Base-by-base conservation (phyloP, 2,113 vertebrate species). In the Poeciliopsis retropinna region DNA sequence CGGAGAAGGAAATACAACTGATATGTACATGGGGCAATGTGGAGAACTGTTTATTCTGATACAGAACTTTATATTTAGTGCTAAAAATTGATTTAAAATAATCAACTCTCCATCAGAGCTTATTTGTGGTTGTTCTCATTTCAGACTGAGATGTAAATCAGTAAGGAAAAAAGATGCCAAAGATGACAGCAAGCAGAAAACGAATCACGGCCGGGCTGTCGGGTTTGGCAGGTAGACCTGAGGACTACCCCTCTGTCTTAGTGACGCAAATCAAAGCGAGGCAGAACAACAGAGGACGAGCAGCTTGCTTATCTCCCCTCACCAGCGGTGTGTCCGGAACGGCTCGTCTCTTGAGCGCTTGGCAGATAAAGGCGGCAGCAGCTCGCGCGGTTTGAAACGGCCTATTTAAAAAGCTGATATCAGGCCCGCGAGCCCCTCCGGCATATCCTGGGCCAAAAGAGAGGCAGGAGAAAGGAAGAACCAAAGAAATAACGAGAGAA, bases 221-320 rank as follows among this genome's bases (percentile, higher is more conserved):
- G 47, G 74, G 39, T 72, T 67, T 86, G 79, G 74, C 87, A 88
- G 86, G 83, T 84, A 74, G 67, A 89, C 77, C 79, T 34, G 71
- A 80, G 82, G 85, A 66, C 70, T 73, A 70, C 83, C 82, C 81
- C 88, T 89, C 78, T 27, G 63, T 70, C 78, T 25, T 66, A 57
- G 67, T 84, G 84, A 89, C 14, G 80, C 79, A 85, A 30, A 54
- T 69, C 47, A 76, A 75, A 74, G 64, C 0, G 2, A 75, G 41
- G 64, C 70, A 64, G 60, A 80, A 37, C 60, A 72, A 72, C 47
- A 75, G 29, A 3, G 0, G n/a, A 70, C 8, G 41, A 70, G 64
- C 60, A 3, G 60, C 44, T 78, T 31, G 19, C 17, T 81, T 82
- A 68, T 84, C 75, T 71, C 67, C 7, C 5, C 64, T 65, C 31